Base-by-base conservation (phyloP, 2,797 vertebrate genomes). In the Botia kubotai region DNA sequence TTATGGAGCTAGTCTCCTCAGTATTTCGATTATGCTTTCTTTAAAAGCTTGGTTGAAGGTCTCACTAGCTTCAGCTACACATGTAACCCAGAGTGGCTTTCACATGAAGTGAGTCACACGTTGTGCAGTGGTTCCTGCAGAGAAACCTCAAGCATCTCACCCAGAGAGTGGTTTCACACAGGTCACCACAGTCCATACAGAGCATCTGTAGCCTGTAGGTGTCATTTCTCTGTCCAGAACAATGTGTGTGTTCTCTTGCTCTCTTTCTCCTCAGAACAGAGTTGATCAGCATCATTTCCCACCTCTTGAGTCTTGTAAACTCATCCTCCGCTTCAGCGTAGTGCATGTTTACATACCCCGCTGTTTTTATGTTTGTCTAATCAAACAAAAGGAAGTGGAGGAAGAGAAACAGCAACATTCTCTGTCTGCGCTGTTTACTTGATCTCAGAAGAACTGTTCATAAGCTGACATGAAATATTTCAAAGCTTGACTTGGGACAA, bases 381-480 rank as follows among this genome's bases (percentile, higher is more conserved):
- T 86, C 57, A 66, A 85, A 86, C 86, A 81, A 81, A 85, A 80
- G 81, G 80, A 85, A 75, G 78, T 83, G 48, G 46, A 71, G 74
- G 81, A 73, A 84, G 76, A 43, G 50, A 73, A 85, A 83, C 68
- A 67, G 67, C 69, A 84, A 78, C 83, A 85, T 85, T 83, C 85
- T 69, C 60, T 58, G 52, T 82, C 85, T 66, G 73, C 21, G 36
- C 71, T 89, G 85, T 90, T 91, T 88, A 88, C 83, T 79, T 81
- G 67, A 82, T 83, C 75, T 82, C 69, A 74, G 65, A 80, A 72
- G 73, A 76, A 82, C 82, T 80, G 82, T 83, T 79, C 75, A 67
- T 75, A 81, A 85, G 72, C 84, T 65, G 70, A 84, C 83, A 72
- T 77, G 84, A 86, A 84, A 87, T 87, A 87, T 84, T 86, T 84